phyloP scores from a whole-genome alignment of 2,797 vertebrate species.

The Cynodonichthys magdalenae region DNA sequence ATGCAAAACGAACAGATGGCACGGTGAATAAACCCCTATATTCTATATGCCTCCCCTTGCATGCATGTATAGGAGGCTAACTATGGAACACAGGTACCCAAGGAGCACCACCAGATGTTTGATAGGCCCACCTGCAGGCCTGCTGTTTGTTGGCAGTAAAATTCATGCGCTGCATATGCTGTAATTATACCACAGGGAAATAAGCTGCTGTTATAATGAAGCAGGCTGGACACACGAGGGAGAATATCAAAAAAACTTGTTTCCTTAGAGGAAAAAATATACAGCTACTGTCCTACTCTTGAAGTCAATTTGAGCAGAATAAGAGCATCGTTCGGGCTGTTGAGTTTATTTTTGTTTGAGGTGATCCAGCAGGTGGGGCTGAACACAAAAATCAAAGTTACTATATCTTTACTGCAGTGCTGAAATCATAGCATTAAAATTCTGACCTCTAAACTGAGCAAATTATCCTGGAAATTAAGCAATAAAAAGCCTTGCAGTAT shows the following conservation, averaged over 20 bases:
- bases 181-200: slow-evolving; percentile 79
- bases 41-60: slow-evolving; percentile 69
- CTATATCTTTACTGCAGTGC: slow-evolving; percentile 19
- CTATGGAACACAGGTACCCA: slow-evolving; percentile 72
- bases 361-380: slow-evolving; percentile 71
- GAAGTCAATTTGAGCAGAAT: slow-evolving; percentile 22
- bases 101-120: slow-evolving; percentile 79
- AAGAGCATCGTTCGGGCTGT: slow-evolving; percentile 4
- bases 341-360: slow-evolving; percentile 10
- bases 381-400: slow-evolving; percentile 46
- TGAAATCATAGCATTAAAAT: slow-evolving; percentile 31
- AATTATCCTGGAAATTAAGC: slow-evolving; percentile 65
- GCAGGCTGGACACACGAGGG: slow-evolving; percentile 61
- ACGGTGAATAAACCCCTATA: slow-evolving; percentile 71
- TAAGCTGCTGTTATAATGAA: slow-evolving; percentile 75
- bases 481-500: slow-evolving; percentile 52
- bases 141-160: slow-evolving; percentile 74
- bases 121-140: slow-evolving; percentile 78
- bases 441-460: slow-evolving; percentile 27
- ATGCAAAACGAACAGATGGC: slow-evolving; percentile 70
- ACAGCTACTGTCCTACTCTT: slow-evolving; percentile 28
- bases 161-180: slow-evolving; percentile 73
- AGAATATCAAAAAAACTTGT: slow-evolving; percentile 66
- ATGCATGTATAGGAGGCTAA: slow-evolving; percentile 66
- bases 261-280: slow-evolving; percentile 51